Base-by-base conservation (phyloP, 2,113 vertebrate species). In the Galeopterus variegatus region DNA sequence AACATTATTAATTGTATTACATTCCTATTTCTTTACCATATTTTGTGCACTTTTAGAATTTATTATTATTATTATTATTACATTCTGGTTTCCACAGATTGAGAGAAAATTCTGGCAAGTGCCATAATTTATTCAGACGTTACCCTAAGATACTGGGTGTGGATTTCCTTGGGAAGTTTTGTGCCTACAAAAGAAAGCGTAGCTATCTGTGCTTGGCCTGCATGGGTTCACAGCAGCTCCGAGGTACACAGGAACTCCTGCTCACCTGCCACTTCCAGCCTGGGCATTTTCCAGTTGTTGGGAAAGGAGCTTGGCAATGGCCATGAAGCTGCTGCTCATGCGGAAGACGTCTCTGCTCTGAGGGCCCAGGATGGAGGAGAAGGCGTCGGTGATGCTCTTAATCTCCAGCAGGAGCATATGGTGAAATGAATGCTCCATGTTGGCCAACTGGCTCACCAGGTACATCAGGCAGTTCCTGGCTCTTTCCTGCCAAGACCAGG, bases 291-390 rank as follows among this genome's bases (percentile, higher is more conserved):
- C 99, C 26, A 99, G 99, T 26, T 99, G 99, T n/a, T 81, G 98
- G 52, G 97, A 97, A 0, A 99, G 99, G 80, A 99, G 98, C 54
- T 98, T 98, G 96, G 99, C 99, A 28, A 99, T 99, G 85, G 99
- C 98, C 0, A 97, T 98, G 98, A 99, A 99, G n/a, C 99, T 99
- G 99, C 99, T 99, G 98, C 99, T 99, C 99, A 99, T 99, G 93
- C 99, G 99, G 97, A 99, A 99, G 95, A 99, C 99, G 79, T 99
- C 99, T 97, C 99, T 99, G 92, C 99, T 99, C 54, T 99, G 99
- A 56, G 98, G 95, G 1, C 99, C 99, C 97, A 99, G 96, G 73
- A 99, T 98, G 96, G 98, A 97, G 0, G 98, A 97, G 98, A 99
- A 99, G 17, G 97, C 96, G 65, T 99, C 99, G 0, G 99, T 99